These are phyloP conservation scores for Agrochola litura DNA, from an alignment of 2,888 invertebrate species.

Conservation along the genomic window DNA sequence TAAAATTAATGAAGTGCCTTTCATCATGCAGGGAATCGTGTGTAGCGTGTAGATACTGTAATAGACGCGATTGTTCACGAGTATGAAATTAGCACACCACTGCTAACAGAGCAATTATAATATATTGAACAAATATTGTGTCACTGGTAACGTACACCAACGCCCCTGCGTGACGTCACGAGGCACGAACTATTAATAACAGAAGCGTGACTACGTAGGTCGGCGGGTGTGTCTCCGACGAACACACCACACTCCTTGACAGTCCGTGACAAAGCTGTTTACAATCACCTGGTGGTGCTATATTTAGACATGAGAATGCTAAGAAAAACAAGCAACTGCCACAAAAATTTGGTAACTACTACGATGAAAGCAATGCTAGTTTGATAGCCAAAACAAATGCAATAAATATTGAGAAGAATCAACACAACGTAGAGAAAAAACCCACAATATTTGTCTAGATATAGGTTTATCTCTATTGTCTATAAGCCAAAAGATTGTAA, in stretches of 20 bases:
- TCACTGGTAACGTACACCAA: slow-evolving; percentile 48
- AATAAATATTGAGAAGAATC: slow-evolving; percentile 20
- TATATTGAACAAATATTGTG: slow-evolving; percentile 62
- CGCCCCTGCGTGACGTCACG: slow-evolving; percentile 67
- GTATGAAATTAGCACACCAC: slow-evolving; percentile 54
- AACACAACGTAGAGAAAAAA: slow-evolving; percentile 20
- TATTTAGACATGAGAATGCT: slow-evolving; percentile 68
- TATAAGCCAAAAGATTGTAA: slow-evolving; percentile 10
- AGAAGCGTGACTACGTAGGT: slow-evolving; percentile 70
- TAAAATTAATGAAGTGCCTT: slow-evolving; percentile 21
- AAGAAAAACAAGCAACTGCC: slow-evolving; percentile 49
- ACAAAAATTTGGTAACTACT: slow-evolving; percentile 25
- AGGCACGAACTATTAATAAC: slow-evolving; percentile 73
- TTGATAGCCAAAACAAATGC: slow-evolving; percentile 38
- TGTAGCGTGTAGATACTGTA: slow-evolving; percentile 11
- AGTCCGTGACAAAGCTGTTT: slow-evolving; percentile 62
- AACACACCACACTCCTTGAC: slow-evolving; percentile 59
- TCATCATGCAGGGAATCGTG: slow-evolving; percentile 21
- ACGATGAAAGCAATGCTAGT: slow-evolving; percentile 19
- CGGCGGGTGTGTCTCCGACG: slow-evolving; percentile 87
- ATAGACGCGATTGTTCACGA: slow-evolving; percentile 41
- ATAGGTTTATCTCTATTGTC: slow-evolving; percentile 16
- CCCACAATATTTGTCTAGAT: slow-evolving; percentile 1
- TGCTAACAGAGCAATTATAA: slow-evolving; percentile 61
- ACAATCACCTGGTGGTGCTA: slow-evolving; percentile 78